Base-by-base conservation (phyloP, 1,140 invertebrate species). In the Zaprionus capensis region DNA sequence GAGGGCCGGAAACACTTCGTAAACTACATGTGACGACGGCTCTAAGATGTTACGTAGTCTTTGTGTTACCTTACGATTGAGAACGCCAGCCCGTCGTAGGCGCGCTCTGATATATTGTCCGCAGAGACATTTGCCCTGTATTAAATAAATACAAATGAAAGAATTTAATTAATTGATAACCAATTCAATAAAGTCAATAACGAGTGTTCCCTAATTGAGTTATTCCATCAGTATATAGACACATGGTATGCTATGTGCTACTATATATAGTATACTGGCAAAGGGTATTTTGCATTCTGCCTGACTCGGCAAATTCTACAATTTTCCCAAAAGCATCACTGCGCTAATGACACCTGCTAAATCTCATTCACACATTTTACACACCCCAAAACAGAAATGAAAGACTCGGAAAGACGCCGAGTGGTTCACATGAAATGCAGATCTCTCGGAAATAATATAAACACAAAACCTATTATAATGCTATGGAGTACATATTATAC, bases 1-100 rank as follows among this genome's bases (percentile, higher is more conserved):
- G 20, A 93, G 79, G 4, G 92, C 91, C 26, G 92, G 92, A 62
- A 92, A 92, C 46, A 93, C 91, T 59, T 93, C 91, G 46, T 92
- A 92, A 17, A 92, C 91, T 7, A 92, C 82, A 68, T 91, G 70
- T 20, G 91, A 92, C 11, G 92, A 81, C 49, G 92, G 90, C 17
- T 93, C 92, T 59, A 93, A 66, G 53, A 93, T 91, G 51, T 76
- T 82, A 14, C 92, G 86, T 64, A 93, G 68, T 58, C 92, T 81
- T 71, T 93, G 92, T 57, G 67, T 83, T 24, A 90, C 92, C 64
- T 92, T 92, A 1, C 92, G 81, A 84, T 92, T 93, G 24, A 93
- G 80, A 12, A 93, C 80, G 14, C 92, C 92, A 1, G 92, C 92
- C 4, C 92, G 83, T n/a, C 91, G 71, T 44, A 93, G 61, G 2